phyloP scores from a whole-genome alignment of 1,140 invertebrate species.

The Dreissena rostriformis region DNA sequence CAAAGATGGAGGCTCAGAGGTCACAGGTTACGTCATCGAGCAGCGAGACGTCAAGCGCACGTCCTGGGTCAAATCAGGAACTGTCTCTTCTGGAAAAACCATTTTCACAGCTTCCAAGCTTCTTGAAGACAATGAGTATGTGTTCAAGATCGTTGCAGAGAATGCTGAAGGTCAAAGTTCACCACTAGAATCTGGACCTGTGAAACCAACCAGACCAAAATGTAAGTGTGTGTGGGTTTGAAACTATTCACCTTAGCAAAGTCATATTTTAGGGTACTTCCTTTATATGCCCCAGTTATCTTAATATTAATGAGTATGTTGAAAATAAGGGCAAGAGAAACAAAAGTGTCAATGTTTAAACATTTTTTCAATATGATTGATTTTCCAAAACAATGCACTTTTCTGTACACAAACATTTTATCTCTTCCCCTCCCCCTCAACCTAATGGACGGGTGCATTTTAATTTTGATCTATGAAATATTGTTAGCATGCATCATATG shows the following conservation, averaged over 20 bases:
- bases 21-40: constrained; percentile 79
- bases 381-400: too few relatives aligned
- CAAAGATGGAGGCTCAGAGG: constrained; percentile 87
- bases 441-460: neutral
- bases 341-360: too few relatives aligned
- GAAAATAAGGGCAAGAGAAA: too few relatives aligned
- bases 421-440: too few relatives aligned
- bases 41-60: constrained; percentile 73
- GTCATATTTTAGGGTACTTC: too few relatives aligned
- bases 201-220: constrained; percentile 88
- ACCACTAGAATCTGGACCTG: constrained; percentile 95
- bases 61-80: constrained; percentile 89
- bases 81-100: constrained; percentile 63
- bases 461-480: neutral
- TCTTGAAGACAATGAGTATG: constrained; percentile 94
- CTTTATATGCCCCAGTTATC: too few relatives aligned
- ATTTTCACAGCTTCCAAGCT: constrained; percentile 87
- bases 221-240: constrained; percentile 66
- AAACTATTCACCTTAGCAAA: neutral
- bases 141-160: constrained; percentile 95
- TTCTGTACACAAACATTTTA: too few relatives aligned
- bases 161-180: constrained; percentile 97
- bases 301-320: too few relatives aligned
- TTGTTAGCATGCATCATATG: neutral
- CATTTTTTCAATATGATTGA: too few relatives aligned